Evolutionary conservation across 1,140 invertebrate genomes (phyloP).

Genomic region (Macrocentrus cingulum): DNA sequence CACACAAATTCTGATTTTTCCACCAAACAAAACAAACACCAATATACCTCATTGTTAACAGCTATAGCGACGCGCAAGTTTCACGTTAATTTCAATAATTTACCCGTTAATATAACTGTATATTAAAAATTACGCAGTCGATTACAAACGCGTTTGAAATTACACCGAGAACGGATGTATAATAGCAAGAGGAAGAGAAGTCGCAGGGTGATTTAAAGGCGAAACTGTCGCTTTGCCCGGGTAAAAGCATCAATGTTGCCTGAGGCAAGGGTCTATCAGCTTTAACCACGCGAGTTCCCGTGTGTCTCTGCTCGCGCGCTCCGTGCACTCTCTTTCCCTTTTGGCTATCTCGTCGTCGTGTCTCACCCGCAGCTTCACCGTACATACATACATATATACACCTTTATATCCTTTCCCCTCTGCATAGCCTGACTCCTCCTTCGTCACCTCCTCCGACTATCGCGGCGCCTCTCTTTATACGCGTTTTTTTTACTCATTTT

Average conservation of each 20-base stretch:
- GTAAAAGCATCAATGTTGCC: conserved; percentile 3
- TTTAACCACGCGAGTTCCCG: conserved; percentile 20
- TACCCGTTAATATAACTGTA: neutral
- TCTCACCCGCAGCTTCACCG: neutral
- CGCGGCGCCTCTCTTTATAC: conserved; percentile 19
- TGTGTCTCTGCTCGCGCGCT: neutral
- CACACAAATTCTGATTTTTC: too few relatives aligned
- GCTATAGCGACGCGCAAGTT: too few relatives aligned
- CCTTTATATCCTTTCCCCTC: conserved; percentile 4
- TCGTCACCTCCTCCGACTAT: conserved; percentile 25
- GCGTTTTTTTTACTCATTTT: conserved; percentile 22
- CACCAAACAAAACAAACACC: too few relatives aligned
- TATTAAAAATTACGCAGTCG: conserved; percentile 2
- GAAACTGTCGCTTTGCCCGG: conserved; percentile 7
- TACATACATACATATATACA: too few relatives aligned
- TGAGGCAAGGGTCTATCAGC: conserved; percentile 23
- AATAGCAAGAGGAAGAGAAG: conserved; percentile 16
- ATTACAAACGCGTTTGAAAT: conserved; percentile 17
- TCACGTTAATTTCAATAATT: too few relatives aligned
- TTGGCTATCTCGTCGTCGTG: conserved; percentile 23
- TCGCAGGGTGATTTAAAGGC: conserved; percentile 16
- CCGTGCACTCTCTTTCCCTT: conserved; percentile 15
- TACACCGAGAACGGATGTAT: conserved; percentile 17
- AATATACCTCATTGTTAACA: too few relatives aligned
- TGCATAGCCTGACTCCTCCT: conserved; percentile 20